Percentiles rank a stretch among this genome's conserved stretches.
Conservation (phyloP, 2,888 invertebrate genomes). For the Clistopyga incitator region DNA sequence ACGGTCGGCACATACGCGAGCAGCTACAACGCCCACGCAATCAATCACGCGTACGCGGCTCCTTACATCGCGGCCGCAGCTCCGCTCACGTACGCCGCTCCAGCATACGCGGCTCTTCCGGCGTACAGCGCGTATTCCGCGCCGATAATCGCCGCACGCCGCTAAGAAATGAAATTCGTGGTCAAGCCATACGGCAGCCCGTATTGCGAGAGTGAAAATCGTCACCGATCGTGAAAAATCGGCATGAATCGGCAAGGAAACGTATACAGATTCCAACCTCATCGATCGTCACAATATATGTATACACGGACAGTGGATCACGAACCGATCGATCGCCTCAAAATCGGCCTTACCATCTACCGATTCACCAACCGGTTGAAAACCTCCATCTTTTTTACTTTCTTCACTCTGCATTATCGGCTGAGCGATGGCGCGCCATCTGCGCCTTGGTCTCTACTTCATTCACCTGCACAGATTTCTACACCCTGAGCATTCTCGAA, state of each 20-base stretch:
- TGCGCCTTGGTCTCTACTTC: constrained; percentile 67
- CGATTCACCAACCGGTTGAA: constrained; percentile 53
- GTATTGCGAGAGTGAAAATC: constrained; percentile 18
- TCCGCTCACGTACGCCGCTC: constrained; percentile 72
- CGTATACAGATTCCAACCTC: constrained; percentile 8
- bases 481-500: constrained; percentile 45
- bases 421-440: constrained; percentile 69
- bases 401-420: constrained; percentile 51
- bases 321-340: neutral
- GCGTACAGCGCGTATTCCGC: constrained; percentile 72
- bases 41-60: constrained; percentile 91
- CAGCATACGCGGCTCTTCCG: constrained; percentile 66
- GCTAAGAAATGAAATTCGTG: constrained; percentile 66
- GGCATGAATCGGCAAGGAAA: neutral
- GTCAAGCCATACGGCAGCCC: constrained; percentile 58
- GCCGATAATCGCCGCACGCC: constrained; percentile 74
- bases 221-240: neutral
- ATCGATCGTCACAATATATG: constrained; percentile 23
- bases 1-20: constrained; percentile 90
- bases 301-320: neutral
- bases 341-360: constrained; percentile 44
- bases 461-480: constrained; percentile 46
- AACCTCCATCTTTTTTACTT: constrained; percentile 38
- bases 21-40: constrained; percentile 90
- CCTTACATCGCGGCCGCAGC: constrained; percentile 84